Base-by-base conservation (phyloP, 2,888 invertebrate species). In the Mythimna ferrago region DNA sequence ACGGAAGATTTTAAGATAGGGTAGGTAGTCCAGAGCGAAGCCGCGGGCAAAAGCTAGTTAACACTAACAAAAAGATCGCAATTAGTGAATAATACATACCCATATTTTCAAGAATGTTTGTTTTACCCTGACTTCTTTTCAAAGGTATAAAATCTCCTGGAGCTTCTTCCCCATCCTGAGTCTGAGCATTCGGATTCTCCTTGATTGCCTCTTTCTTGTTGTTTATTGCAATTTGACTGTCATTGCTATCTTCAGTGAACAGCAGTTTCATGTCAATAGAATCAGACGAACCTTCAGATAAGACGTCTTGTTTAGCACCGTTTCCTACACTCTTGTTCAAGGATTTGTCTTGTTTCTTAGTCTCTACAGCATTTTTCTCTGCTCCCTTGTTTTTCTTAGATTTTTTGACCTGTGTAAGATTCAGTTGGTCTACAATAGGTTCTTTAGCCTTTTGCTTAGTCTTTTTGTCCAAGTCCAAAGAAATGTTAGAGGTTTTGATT, bases 191-290 rank as follows among this genome's bases (percentile, higher is more conserved):
- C 1, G 19, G 48, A 48, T 14, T 54, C 41, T 61, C 51, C 4
- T 69, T 81, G 10, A 32, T 21, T 38, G 51, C 7, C 10, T 44
- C 41, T 26, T 66, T 58, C n/a, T 78, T 56, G 32, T 35, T 41
- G 11, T 2, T 16, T 19, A 41, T 51, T 48, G 87, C 9, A 6
- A 58, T 80, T 53, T 89, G 90, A 86, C 90, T 90, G 64, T 91
- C 92, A 82, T 89, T 92, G 73, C 94, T 95, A 41, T 95, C 94
- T 85, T 95, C 95, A 75, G 94, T 90, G 81, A 96, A 95, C 19
- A 96, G 82, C 48, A 95, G 86, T 75, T 92, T 89, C 86, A 96
- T 88, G 81, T 94, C 92, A 79, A 95, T 93, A 19, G 92, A 93
- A 86, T 93, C 93, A 5, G 94, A 94, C 19, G 91, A 91, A 54